These are phyloP conservation scores for Oryzaephilus surinamensis DNA, from an alignment of 1,140 invertebrate genomes.

Conservation along the genomic window DNA sequence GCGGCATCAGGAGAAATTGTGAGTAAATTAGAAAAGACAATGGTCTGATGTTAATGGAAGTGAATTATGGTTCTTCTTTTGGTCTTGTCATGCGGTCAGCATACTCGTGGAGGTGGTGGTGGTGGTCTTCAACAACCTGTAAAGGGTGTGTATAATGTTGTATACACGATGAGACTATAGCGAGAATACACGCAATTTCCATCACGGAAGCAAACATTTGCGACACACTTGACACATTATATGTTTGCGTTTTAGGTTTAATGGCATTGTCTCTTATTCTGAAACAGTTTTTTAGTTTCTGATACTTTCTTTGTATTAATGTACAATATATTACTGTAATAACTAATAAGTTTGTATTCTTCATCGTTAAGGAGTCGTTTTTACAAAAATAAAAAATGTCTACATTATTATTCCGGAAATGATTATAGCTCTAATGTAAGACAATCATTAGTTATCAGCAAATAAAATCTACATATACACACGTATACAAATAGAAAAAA, in stretches of 20 bases:
- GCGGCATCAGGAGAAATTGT: background rate
- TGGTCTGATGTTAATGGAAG: conserved; percentile 8
- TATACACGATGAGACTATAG: too few relatives aligned
- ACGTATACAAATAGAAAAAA: background rate
- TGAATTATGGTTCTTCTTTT: conserved; percentile 22
- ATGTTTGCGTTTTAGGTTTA: too few relatives aligned
- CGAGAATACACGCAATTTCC: too few relatives aligned
- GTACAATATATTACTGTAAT: too few relatives aligned
- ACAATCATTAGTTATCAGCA: conserved; percentile 10
- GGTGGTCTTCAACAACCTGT: background rate
- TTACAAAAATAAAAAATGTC: too few relatives aligned
- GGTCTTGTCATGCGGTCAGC: conserved; percentile 16
- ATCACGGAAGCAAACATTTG: too few relatives aligned
- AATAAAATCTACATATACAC: conserved; percentile 9
- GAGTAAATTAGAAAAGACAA: conserved; percentile 10
- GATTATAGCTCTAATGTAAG: conserved; percentile 6
- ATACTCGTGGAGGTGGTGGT: background rate
- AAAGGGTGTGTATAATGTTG: background rate
- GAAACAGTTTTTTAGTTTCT: too few relatives aligned
- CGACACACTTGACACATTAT: background rate
- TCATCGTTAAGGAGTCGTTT: too few relatives aligned
- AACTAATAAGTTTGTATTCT: too few relatives aligned
- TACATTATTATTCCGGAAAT: too few relatives aligned
- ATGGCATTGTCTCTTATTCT: too few relatives aligned
- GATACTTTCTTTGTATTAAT: too few relatives aligned